phyloP scores from a whole-genome alignment of 2,888 invertebrate genomes.

The Scaptomyza caliginosa region DNA sequence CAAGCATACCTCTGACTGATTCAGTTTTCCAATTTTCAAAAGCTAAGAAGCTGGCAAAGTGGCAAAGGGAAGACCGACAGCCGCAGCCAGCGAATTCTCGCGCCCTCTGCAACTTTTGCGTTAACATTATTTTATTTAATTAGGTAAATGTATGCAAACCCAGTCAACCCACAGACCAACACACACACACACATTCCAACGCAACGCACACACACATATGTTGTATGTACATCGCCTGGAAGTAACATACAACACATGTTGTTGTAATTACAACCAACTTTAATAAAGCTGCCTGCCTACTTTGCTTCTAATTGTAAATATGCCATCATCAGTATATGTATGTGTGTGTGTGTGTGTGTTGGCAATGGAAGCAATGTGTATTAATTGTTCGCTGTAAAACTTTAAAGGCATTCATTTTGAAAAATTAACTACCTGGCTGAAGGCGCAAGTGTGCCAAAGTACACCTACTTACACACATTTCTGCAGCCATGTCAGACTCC shows the following conservation, averaged over 20 bases:
- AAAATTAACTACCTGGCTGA: conserved; percentile 44
- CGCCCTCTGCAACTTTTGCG: conserved; percentile 70
- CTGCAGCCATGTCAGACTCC: not conserved
- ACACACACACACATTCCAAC: conserved; percentile 32
- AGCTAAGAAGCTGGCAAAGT: conserved; percentile 28
- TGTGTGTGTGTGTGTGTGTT: conserved; percentile 5
- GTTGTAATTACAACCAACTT: conserved; percentile 78
- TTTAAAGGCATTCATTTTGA: conserved; percentile 45
- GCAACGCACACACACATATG: conserved; percentile 11
- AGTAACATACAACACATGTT: conserved; percentile 73
- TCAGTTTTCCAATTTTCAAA: conserved; percentile 60
- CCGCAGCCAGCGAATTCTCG: conserved; percentile 32
- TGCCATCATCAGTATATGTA: conserved; percentile 5
- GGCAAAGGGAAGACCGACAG: not conserved
- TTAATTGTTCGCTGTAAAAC: conserved; percentile 50
- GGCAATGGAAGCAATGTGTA: conserved; percentile 22
- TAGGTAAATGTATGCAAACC: conserved; percentile 79
- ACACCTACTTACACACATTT: conserved; percentile 5
- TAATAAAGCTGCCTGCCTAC: conserved; percentile 71
- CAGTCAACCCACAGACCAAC: conserved; percentile 63
- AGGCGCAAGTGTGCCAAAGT: conserved; percentile 44
- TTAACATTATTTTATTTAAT: conserved; percentile 81
- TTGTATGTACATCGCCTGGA: conserved; percentile 10
- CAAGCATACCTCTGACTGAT: conserved; percentile 1
- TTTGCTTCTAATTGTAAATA: conserved; percentile 57